A percentile compares a stretch with the other conserved stretches of the same genome.
Evolutionary conservation across 1,140 invertebrate genomes (phyloP).

Genomic region (Drosophila truncata): DNA sequence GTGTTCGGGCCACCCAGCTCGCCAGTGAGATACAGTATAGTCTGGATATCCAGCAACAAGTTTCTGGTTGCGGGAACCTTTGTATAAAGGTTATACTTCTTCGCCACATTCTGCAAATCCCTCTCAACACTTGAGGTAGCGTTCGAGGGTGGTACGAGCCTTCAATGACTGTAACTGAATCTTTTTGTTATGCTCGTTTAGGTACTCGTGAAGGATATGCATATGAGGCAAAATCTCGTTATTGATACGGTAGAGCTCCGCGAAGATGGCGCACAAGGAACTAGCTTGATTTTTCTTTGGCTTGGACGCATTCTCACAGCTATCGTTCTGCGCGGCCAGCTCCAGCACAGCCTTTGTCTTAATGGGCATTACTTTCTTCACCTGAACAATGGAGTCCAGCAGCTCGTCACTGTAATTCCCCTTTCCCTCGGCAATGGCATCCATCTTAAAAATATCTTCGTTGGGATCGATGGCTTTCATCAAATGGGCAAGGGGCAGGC

Average conservation of each 20-base stretch:
- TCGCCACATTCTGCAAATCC: conserved; percentile 29
- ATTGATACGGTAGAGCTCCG: conserved; percentile 46
- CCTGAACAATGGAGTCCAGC: conserved; percentile 28
- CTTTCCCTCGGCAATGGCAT: not conserved
- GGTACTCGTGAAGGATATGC: conserved; percentile 18
- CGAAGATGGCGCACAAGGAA: conserved; percentile 28
- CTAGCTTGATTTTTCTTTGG: conserved; percentile 31
- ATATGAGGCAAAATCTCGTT: conserved; percentile 30
- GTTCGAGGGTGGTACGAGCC: conserved; percentile 3
- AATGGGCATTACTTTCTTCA: conserved; percentile 20
- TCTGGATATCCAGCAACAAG: conserved; percentile 46
- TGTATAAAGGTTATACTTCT: not conserved
- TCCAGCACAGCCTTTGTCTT: conserved; percentile 43
- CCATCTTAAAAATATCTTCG: not conserved
- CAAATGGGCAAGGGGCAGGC: conserved; percentile 14
- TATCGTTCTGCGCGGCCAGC: conserved; percentile 36
- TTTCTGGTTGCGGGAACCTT: not conserved
- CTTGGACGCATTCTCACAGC: not conserved
- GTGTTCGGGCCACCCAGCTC: conserved; percentile 28
- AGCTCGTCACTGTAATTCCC: conserved; percentile 15
- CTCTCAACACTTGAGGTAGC: conserved; percentile 50
- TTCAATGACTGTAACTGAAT: not conserved
- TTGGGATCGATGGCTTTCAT: not conserved
- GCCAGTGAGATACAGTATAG: conserved; percentile 49
- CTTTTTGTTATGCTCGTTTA: conserved; percentile 17